Evolutionary conservation across 2,888 invertebrate genomes (phyloP).

Genomic region (Andrena chrysosceles): DNA sequence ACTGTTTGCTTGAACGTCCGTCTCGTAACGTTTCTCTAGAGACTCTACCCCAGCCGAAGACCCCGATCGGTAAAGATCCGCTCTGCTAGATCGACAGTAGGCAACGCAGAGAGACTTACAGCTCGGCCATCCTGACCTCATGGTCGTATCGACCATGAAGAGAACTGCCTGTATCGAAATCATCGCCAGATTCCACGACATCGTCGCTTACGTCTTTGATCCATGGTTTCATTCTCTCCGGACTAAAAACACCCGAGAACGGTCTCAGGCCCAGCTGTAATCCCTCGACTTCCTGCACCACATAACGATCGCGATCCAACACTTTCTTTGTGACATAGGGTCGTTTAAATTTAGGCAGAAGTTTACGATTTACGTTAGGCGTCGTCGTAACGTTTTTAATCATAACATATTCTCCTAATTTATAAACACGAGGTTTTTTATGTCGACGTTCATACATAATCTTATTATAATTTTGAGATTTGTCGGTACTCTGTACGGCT

Average conservation of each 20-base stretch:
- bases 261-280: neutral
- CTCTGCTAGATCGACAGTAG: too few relatives aligned
- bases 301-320: neutral
- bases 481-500: too few relatives aligned
- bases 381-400: neutral
- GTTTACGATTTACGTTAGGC: neutral
- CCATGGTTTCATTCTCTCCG: slow-evolving; percentile 5
- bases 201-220: neutral
- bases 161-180: too few relatives aligned
- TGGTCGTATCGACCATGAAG: slow-evolving; percentile 5
- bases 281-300: neutral
- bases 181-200: too few relatives aligned
- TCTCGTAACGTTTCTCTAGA: too few relatives aligned
- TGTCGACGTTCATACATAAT: neutral
- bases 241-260: neutral
- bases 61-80: too few relatives aligned
- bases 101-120: too few relatives aligned
- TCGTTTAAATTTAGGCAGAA: neutral
- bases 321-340: slow-evolving; percentile 1
- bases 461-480: too few relatives aligned
- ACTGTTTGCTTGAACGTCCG: too few relatives aligned
- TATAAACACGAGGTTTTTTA: neutral
- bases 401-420: slow-evolving; percentile 9
- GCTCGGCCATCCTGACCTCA: slow-evolving; percentile 12
- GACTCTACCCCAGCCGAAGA: too few relatives aligned